Conservation (phyloP, 2,113 vertebrate genomes). For the Amphiprion percula region DNA sequence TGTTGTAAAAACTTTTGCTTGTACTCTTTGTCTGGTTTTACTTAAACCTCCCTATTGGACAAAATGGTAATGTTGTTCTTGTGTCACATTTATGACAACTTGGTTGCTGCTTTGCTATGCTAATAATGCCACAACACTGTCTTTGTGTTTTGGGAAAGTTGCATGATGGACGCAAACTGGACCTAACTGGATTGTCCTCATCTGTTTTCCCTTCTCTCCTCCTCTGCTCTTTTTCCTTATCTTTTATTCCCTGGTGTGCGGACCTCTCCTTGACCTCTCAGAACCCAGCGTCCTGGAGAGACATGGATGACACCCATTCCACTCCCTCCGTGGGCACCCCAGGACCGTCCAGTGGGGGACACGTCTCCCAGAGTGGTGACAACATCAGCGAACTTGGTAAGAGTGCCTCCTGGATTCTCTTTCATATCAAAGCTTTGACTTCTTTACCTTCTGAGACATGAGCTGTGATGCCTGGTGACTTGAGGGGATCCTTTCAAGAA, state of each 20-base stretch:
- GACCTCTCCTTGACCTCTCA: constrained; percentile 82
- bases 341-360: constrained; percentile 96
- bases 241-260: constrained; percentile 57
- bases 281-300: constrained; percentile 90
- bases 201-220: constrained; percentile 20
- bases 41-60: constrained; percentile 7
- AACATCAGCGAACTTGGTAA: constrained; percentile 98
- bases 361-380: constrained; percentile 96
- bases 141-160: constrained; percentile 45
- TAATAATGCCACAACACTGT: constrained; percentile 8
- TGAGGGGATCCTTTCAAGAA: constrained; percentile 3
- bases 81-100: constrained; percentile 1
- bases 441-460: constrained; percentile 12
- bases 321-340: constrained; percentile 96
- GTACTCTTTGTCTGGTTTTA: background rate
- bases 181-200: constrained; percentile 29
- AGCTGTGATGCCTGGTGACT: constrained; percentile 9
- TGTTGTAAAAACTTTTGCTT: background rate
- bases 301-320: constrained; percentile 94
- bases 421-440: constrained; percentile 63
- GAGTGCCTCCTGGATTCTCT: constrained; percentile 64
- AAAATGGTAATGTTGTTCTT: constrained; percentile 52
- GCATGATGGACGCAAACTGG: constrained; percentile 29
- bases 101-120: background rate
- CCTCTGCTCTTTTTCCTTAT: constrained; percentile 27